Conservation (phyloP, 2,888 invertebrate species). For the Agrotis puta region DNA sequence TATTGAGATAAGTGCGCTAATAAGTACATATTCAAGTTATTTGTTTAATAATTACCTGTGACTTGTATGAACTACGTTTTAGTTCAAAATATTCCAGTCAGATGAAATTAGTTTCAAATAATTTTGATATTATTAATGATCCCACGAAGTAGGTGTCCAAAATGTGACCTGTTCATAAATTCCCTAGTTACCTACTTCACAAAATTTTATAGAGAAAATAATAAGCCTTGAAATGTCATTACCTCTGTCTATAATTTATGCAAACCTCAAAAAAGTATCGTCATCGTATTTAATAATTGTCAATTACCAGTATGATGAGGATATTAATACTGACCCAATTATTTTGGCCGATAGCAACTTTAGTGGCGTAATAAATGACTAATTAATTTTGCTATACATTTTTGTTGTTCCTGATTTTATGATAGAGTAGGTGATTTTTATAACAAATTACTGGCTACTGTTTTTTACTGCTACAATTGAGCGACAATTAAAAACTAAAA, state of each 20-base stretch:
- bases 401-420: constrained; percentile 29
- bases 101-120: no score
- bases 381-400: constrained; percentile 20
- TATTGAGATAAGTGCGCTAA: no score
- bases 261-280: constrained; percentile 41
- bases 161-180: background rate
- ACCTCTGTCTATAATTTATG: constrained; percentile 33
- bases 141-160: background rate
- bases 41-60: no score
- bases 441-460: no score
- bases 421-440: background rate
- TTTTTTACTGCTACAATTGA: no score
- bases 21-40: no score
- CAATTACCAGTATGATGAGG: constrained; percentile 47
- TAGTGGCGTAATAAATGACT: constrained; percentile 32
- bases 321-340: constrained; percentile 54
- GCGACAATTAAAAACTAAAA: no score
- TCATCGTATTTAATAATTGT: constrained; percentile 50
- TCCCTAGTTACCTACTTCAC: background rate
- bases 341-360: constrained; percentile 37
- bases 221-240: constrained; percentile 10
- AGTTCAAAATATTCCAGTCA: no score
- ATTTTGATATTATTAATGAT: no score
- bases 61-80: no score
- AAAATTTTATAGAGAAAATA: background rate